A percentile compares a stretch with the other conserved stretches of the same genome.
These are phyloP conservation scores for Tapirus terrestris DNA, from an alignment of 2,113 vertebrate species.

Conservation along the genomic window DNA sequence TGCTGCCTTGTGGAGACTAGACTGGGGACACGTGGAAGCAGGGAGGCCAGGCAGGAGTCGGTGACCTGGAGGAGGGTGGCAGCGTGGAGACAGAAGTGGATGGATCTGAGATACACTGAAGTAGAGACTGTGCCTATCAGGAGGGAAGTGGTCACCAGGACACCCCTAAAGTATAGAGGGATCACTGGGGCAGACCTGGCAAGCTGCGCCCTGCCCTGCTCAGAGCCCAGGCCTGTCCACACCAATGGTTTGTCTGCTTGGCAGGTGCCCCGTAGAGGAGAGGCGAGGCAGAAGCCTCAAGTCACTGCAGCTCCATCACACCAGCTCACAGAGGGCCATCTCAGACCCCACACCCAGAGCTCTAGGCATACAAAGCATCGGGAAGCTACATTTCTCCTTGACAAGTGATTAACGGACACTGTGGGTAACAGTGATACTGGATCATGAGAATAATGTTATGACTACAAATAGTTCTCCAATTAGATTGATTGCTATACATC, in stretches of 20 bases:
- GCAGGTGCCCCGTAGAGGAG: neutral
- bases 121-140: neutral
- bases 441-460: too few relatives aligned
- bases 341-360: too few relatives aligned
- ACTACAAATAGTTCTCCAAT: too few relatives aligned
- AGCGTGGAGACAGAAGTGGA: neutral
- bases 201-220: neutral
- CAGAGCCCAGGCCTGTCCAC: neutral
- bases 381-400: neutral
- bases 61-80: neutral
- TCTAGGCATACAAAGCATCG: rapidly evolving
- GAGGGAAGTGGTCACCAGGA: neutral
- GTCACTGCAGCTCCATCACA: rapidly evolving
- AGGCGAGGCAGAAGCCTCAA: rapidly evolving
- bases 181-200: neutral
- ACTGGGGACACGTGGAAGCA: neutral
- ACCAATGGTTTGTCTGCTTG: too few relatives aligned
- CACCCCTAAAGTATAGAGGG: neutral
- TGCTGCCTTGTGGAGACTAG: rapidly evolving
- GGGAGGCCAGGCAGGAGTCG: neutral
- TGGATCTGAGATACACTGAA: rapidly evolving
- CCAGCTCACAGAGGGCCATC: neutral
- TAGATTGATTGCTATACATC: neutral
- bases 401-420: neutral
- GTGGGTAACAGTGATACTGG: neutral